Conservation (phyloP, 2,888 invertebrate species). For the Netelia inedita region DNA sequence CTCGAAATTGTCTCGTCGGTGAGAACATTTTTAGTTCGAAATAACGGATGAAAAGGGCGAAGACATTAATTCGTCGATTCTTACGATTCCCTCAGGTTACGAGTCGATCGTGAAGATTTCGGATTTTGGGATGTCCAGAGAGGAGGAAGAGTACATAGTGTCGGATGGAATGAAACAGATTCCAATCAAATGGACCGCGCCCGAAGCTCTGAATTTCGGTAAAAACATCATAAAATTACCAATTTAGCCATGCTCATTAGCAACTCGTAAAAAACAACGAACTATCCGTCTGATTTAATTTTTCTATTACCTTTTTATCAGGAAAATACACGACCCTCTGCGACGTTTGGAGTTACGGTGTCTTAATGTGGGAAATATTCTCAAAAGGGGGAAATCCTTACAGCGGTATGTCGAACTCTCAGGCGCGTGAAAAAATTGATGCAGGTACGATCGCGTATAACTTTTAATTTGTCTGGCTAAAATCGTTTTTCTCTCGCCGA, state of each 20-base stretch:
- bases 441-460: slow-evolving; percentile 87
- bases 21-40: slow-evolving; percentile 74
- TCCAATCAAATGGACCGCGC: slow-evolving; percentile 99
- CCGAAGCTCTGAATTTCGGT: slow-evolving; percentile 98
- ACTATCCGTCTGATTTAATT: background rate
- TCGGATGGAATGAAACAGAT: slow-evolving; percentile 99
- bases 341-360: slow-evolving; percentile 99
- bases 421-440: slow-evolving; percentile 97
- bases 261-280: slow-evolving; percentile 3
- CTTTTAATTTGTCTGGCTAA: background rate
- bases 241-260: background rate
- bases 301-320: slow-evolving; percentile 78
- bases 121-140: slow-evolving; percentile 99
- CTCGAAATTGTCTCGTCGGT: slow-evolving; percentile 96
- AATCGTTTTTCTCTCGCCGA: slow-evolving; percentile 5
- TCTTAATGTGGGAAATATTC: slow-evolving; percentile 98
- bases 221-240: slow-evolving; percentile 68
- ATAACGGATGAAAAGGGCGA: background rate
- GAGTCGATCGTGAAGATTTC: slow-evolving; percentile 97
- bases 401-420: slow-evolving; percentile 96
- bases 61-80: slow-evolving; percentile 15
- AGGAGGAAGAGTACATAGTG: slow-evolving; percentile 98
- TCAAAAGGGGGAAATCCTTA: slow-evolving; percentile 97
- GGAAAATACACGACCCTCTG: slow-evolving; percentile 97
- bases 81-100: slow-evolving; percentile 86